Evolutionary conservation across 2,113 vertebrate species (phyloP).

Genomic region (Prolemur simus): DNA sequence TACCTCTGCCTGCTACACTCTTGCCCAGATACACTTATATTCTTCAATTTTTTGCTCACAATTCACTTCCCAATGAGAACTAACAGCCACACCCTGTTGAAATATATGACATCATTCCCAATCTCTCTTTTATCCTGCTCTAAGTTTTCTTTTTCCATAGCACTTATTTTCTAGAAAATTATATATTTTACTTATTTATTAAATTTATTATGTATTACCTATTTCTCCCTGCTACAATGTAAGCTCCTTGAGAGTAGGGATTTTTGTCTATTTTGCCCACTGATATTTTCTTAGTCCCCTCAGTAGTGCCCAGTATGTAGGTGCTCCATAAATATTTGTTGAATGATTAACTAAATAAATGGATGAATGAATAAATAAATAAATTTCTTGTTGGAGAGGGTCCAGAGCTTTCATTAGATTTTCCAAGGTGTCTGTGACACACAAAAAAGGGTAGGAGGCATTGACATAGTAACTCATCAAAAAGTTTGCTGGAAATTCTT

Average conservation of each 20-base stretch:
- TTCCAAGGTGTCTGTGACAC: not conserved
- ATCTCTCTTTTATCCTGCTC: not conserved
- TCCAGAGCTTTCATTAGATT: not conserved
- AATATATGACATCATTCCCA: not conserved
- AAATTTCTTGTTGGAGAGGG: not conserved
- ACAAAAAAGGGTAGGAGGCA: not conserved
- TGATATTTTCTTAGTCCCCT: not conserved
- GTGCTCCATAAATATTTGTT: not conserved
- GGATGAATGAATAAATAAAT: not conserved
- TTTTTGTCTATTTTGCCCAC: not conserved
- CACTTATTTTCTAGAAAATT: not conserved
- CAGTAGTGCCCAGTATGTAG: not conserved
- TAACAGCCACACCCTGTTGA: not conserved
- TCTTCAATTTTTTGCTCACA: not conserved
- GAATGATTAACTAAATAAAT: not conserved
- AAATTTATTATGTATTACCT: not conserved
- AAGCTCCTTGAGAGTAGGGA: not conserved
- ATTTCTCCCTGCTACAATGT: not conserved
- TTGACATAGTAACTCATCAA: not conserved
- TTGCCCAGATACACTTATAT: not conserved
- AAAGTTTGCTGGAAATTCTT: not conserved
- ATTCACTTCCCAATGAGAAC: not conserved
- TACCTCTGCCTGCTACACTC: not conserved
- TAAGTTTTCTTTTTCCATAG: not conserved
- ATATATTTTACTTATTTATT: not conserved